These are phyloP conservation scores for Cryptosula pallasiana DNA, from an alignment of 2,888 invertebrate genomes.

Conservation along the genomic window DNA sequence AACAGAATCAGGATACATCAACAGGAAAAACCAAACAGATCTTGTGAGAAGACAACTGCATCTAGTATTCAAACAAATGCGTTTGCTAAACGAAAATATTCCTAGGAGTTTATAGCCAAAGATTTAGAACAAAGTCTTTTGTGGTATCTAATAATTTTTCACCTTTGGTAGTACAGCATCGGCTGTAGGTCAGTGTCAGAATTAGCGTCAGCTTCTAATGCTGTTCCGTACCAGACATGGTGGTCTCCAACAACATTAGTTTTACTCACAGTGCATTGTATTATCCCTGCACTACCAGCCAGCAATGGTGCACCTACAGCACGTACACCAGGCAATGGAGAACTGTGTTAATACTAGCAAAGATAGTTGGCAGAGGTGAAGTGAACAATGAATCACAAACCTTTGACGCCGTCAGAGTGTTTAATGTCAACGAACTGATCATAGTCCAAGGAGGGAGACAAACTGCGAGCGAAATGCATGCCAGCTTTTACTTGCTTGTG, in stretches of 20 bases:
- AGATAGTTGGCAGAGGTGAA: no score
- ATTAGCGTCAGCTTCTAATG: constrained; percentile 35
- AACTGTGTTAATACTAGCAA: no score
- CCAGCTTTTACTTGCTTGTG: constrained; percentile 43
- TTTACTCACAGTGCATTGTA: constrained; percentile 41
- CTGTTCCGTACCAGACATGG: constrained; percentile 48
- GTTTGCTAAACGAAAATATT: no score
- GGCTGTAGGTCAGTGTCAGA: constrained; percentile 36
- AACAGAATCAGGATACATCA: no score
- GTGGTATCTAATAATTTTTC: constrained; percentile 22
- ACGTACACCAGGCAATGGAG: not conserved
- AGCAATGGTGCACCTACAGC: constrained; percentile 38
- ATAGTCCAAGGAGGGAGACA: constrained; percentile 31
- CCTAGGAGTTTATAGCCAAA: no score
- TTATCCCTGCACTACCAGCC: constrained; percentile 40
- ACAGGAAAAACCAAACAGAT: no score
- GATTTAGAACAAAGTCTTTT: no score
- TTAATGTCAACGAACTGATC: constrained; percentile 43
- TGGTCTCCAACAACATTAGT: constrained; percentile 46
- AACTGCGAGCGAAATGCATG: constrained; percentile 40
- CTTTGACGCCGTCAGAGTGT: constrained; percentile 35
- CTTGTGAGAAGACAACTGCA: no score
- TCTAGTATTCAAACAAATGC: no score
- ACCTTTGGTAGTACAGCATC: constrained; percentile 46
- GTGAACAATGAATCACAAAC: constrained; percentile 4